phyloP scores from a whole-genome alignment of 2,797 vertebrate species.

The Falco biarmicus region DNA sequence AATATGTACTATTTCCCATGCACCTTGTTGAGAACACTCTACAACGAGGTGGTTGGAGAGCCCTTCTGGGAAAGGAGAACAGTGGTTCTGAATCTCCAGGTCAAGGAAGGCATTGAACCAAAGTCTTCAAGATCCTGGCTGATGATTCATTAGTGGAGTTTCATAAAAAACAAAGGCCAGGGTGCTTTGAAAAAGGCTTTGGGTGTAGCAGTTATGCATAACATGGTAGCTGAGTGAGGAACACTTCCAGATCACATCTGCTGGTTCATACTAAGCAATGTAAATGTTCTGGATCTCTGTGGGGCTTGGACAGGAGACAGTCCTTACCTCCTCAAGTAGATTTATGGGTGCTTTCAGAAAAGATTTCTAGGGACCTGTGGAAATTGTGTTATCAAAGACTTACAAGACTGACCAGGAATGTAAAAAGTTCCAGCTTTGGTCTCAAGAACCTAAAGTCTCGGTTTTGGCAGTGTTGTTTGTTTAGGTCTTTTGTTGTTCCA shows the following conservation, averaged over 20 bases:
- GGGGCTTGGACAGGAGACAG: neutral
- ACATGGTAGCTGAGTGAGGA: neutral
- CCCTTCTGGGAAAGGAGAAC: neutral
- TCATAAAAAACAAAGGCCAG: neutral
- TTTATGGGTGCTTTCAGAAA: neutral
- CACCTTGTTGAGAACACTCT: neutral
- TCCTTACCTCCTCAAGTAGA: neutral
- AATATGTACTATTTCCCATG: neutral
- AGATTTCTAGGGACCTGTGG: neutral
- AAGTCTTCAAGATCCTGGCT: neutral
- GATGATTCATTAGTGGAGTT: neutral
- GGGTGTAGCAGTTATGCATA: neutral
- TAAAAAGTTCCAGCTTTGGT: neutral
- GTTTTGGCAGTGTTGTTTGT: neutral
- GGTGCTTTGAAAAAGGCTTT: neutral
- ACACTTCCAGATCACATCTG: neutral
- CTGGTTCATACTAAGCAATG: neutral
- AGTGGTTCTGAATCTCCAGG: neutral
- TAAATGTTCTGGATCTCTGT: neutral
- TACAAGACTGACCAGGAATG: neutral
- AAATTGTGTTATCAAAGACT: neutral
- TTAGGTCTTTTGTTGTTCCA: neutral
- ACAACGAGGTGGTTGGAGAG: neutral
- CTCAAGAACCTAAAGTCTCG: neutral
- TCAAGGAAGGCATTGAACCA: neutral